Base-by-base conservation (phyloP, 2,888 invertebrate genomes). In the Machimus rusticus region DNA sequence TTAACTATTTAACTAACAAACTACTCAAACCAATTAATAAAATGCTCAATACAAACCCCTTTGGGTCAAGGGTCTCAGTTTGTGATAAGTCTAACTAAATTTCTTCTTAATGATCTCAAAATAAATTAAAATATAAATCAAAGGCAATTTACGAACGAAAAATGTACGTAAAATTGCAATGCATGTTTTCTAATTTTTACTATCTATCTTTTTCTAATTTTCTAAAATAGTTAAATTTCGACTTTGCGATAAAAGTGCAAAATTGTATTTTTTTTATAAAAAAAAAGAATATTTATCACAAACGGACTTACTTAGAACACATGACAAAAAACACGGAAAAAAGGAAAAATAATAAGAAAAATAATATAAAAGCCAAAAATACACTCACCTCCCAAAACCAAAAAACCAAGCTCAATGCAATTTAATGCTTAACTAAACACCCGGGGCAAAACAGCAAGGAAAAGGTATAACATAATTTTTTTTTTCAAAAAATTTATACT, bases 341-440 rank as follows among this genome's bases (percentile, higher is more conserved):
- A 8, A 16, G 28, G 55, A 78, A 39, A 39, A 78, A 78, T 14
- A 19, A 39, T 39, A 31, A 55, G 6, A 46, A 79, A 31, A 79
- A 51, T 28, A 34, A 77, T 37, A 28, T 28, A 5, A 19, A 77
- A 19, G 5, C 9, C 14, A 14, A 34, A 77, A 77, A 37, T 37
- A 77, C 77, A 77, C 66, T 66, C 66, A 66, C 66, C 66, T 66
- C 12, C 28, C 46, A 23, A 39, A 79, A 46, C 46, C 46, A 46
- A 39, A 46, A 39, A 79, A 51, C 39, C 3, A 79, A 46, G 57
- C 12, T 23, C 66, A 84, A 39, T 74, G 66, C 84, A 76, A 86
- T 74, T 86, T 86, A 86, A 86, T 28, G 86, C 86, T 86, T 86
- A 86, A 74, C 74, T 74, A 43, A 81, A 81, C 31, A 34, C 51